Evolutionary conservation across 2,888 invertebrate species (phyloP).

Genomic region (Merodon equestris): DNA sequence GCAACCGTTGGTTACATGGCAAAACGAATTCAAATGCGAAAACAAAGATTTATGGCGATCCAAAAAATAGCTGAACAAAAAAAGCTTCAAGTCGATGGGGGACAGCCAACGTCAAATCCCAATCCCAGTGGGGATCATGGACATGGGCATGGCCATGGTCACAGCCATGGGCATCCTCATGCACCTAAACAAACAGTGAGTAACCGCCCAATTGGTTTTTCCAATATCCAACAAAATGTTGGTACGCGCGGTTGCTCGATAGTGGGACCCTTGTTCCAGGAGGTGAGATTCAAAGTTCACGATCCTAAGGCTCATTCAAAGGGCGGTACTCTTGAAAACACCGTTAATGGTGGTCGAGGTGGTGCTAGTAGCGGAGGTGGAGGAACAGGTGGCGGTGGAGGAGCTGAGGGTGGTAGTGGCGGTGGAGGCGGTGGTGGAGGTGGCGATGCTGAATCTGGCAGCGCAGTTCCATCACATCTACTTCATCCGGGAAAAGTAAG

Average conservation of each 20-base stretch:
- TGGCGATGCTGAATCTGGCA: constrained; percentile 80
- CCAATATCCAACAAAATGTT: constrained; percentile 79
- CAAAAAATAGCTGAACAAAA: constrained; percentile 96
- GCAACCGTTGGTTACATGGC: constrained; percentile 99
- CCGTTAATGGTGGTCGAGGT: constrained; percentile 89
- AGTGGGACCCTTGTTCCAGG: constrained; percentile 87
- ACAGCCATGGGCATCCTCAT: constrained; percentile 80
- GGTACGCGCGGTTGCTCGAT: constrained; percentile 82
- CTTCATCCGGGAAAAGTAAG: constrained; percentile 90
- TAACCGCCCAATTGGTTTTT: constrained; percentile 80
- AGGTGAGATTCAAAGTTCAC: constrained; percentile 96
- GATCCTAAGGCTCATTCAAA: constrained; percentile 96
- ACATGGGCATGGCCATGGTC: constrained; percentile 79
- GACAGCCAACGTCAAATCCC: constrained; percentile 88
- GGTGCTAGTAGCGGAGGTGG: constrained; percentile 82
- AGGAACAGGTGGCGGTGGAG: constrained; percentile 77
- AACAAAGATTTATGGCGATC: constrained; percentile 93
- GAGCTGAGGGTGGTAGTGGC: constrained; percentile 73
- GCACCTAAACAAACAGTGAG: constrained; percentile 80
- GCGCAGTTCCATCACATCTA: constrained; percentile 83
- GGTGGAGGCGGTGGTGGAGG: constrained; percentile 75
- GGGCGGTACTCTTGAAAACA: constrained; percentile 94
- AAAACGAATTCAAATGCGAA: constrained; percentile 97
- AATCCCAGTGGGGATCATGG: constrained; percentile 83
- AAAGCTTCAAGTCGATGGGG: constrained; percentile 89